A percentile compares a stretch with the other conserved stretches of the same genome.
These are phyloP conservation scores for Chelonus formosanus DNA, from an alignment of 2,888 invertebrate genomes.

Conservation along the genomic window DNA sequence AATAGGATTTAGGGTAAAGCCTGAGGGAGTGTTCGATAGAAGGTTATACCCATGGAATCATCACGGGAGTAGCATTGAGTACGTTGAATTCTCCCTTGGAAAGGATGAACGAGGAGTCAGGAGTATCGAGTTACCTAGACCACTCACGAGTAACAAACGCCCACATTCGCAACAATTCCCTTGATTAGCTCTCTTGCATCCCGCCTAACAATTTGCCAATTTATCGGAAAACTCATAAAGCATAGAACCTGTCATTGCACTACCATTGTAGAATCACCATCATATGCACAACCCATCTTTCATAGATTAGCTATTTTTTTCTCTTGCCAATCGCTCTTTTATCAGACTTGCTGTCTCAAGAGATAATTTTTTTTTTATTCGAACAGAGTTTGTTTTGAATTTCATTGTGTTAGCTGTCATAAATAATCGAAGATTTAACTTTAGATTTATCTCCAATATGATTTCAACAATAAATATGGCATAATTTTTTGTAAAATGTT, in stretches of 20 bases:
- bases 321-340: slow-evolving; percentile 19
- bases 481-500: no score
- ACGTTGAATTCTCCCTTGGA: slow-evolving; percentile 39
- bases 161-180: slow-evolving; percentile 59
- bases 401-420: no score
- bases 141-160: slow-evolving; percentile 52
- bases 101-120: slow-evolving; percentile 37
- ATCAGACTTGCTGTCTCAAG: no score
- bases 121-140: slow-evolving; percentile 58
- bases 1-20: slow-evolving; percentile 25
- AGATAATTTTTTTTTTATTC: no score
- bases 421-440: no score
- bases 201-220: slow-evolving; percentile 60
- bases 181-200: slow-evolving; percentile 55
- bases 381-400: no score
- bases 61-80: slow-evolving; percentile 41
- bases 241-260: slow-evolving; percentile 49
- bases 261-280: slow-evolving; percentile 36
- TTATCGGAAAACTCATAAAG: slow-evolving; percentile 59
- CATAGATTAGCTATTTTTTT: slow-evolving; percentile 37
- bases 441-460: no score
- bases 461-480: no score
- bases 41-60: slow-evolving; percentile 42
- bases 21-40: slow-evolving; percentile 34
- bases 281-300: slow-evolving; percentile 48